Evolutionary conservation across 2,888 invertebrate genomes (phyloP).

Genomic region (Dasypolia templi): DNA sequence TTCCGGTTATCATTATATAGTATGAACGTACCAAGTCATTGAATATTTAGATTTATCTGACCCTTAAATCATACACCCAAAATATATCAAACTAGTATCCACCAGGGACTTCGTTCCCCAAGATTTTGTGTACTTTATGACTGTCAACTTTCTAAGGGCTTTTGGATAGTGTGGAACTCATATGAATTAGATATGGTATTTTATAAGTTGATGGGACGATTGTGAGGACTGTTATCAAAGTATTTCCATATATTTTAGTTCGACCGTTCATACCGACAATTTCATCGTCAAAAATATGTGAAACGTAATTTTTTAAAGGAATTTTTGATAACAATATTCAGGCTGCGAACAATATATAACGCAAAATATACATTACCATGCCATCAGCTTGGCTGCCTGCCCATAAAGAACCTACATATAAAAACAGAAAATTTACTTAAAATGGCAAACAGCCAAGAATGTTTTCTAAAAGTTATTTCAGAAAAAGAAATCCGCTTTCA

Average conservation of each 20-base stretch:
- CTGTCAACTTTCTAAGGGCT: slow-evolving; percentile 24
- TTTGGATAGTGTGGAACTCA: slow-evolving; percentile 12
- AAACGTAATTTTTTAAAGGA: background rate
- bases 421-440: slow-evolving; percentile 71
- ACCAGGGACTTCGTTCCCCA: slow-evolving; percentile 56
- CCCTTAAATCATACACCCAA: slow-evolving; percentile 60
- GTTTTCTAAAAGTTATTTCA: slow-evolving; percentile 76
- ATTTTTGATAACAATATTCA: slow-evolving; percentile 27
- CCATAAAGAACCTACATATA: slow-evolving; percentile 62
- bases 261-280: background rate
- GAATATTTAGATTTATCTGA: slow-evolving; percentile 55
- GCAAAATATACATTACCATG: slow-evolving; percentile 39
- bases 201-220: background rate
- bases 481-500: slow-evolving; percentile 81
- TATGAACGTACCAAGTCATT: slow-evolving; percentile 11
- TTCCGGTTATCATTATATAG: background rate
- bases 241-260: background rate
- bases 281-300: background rate
- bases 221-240: background rate
- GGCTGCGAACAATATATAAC: slow-evolving; percentile 33
- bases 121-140: slow-evolving; percentile 58
- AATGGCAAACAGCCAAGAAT: slow-evolving; percentile 74
- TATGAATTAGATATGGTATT: slow-evolving; percentile 1
- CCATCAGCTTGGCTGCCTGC: slow-evolving; percentile 72
- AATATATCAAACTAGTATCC: slow-evolving; percentile 63